Base-by-base conservation (phyloP, 2,113 vertebrate genomes). In the Phalacrocorax brasilianus region DNA sequence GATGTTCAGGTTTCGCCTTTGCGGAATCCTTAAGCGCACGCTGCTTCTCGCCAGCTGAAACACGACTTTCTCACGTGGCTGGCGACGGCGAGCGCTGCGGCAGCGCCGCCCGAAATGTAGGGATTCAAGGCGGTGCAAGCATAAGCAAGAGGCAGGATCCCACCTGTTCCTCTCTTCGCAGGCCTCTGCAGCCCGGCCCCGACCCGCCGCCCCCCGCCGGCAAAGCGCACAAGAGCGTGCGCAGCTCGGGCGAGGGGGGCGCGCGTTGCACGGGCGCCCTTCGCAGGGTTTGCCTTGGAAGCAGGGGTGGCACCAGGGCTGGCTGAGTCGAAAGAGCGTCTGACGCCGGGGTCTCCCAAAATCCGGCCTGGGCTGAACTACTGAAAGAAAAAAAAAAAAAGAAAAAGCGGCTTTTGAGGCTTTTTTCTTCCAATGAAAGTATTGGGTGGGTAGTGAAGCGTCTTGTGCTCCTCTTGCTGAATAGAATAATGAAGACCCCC, bases 181-280 rank as follows among this genome's bases (percentile, higher is more conserved):
- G 0, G 2, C 17, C 72, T 20, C 87, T 32, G 38, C 70, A 59
- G 68, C 61, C 50, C 4, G 1, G 20, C 42, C 24, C 11, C n/a
- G 2, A 3, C 30, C 49, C 17, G 35, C 26, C 11, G 24, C 33
- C 27, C 27, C 53, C 2, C 2, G 49, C 21, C 3, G 38, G 62
- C 24, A n/a, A 4, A 50, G 50, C 4, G 1, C 18, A 2, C 4
- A 2, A 13, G 42, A 17, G 3, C 0, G 79, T 4, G 26, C 79
- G 5, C 28, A 11, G 35, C 23, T 21, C 11, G 44, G 44, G 44
- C 44, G 44, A 44, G n/a, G 16, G 12, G 33, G 12, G 26, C 5
- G 5, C 1, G 49, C 11, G 1, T 16, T 7, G 40, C 32, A 11
- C 2, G 1, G 45, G 5, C 4, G 9, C 28, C 2, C 3, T 22